phyloP scores from a whole-genome alignment of 2,888 invertebrate genomes.

The Apomyelois bistriatella region DNA sequence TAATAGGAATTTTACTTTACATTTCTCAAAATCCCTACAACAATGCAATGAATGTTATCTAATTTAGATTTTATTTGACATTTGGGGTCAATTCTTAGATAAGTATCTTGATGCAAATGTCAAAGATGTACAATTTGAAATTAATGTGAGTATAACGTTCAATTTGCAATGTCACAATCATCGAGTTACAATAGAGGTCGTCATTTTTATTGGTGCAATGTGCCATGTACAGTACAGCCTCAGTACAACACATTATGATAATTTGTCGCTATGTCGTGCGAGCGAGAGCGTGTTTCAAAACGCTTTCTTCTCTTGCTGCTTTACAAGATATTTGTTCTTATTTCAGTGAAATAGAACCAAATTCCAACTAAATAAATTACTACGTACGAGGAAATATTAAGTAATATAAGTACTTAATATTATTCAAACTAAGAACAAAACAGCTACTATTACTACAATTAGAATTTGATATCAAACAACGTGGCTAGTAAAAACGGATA shows the following conservation, averaged over 20 bases:
- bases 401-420: too few species aligned
- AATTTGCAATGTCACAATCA: constrained; percentile 22
- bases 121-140: constrained; percentile 25
- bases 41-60: not conserved
- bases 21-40: too few species aligned
- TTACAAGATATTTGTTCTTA: too few species aligned
- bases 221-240: constrained; percentile 27
- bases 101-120: constrained; percentile 50
- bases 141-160: constrained; percentile 22
- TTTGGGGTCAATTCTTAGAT: constrained; percentile 41
- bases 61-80: constrained; percentile 35
- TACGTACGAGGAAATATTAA: too few species aligned
- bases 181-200: constrained; percentile 19
- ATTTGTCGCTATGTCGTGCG: constrained; percentile 38
- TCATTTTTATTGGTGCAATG: constrained; percentile 45
- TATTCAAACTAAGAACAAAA: too few species aligned
- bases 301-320: not conserved
- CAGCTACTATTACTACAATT: too few species aligned
- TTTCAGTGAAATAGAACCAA: too few species aligned
- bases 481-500: too few species aligned
- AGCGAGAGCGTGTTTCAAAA: constrained; percentile 23
- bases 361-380: too few species aligned
- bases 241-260: constrained; percentile 33
- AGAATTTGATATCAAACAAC: too few species aligned
- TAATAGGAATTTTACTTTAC: too few species aligned